A percentile compares a stretch with the other conserved stretches of the same genome.
Evolutionary conservation across 1,140 invertebrate genomes (phyloP).

Genomic region (Cardiocondyla obscurior): DNA sequence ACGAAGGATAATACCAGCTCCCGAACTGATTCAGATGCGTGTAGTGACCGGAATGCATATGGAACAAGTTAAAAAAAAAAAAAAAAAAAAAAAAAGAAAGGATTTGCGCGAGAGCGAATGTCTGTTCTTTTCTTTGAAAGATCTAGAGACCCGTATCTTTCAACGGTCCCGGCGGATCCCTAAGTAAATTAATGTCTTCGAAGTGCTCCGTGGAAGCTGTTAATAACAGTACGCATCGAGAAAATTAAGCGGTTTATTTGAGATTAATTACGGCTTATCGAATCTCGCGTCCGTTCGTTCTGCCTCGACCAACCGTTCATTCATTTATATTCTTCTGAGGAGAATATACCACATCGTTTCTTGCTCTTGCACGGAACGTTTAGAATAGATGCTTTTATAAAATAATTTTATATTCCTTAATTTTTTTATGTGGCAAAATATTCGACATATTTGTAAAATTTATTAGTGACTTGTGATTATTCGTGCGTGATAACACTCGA

Average conservation of each 20-base stretch:
- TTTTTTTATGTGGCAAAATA: background rate
- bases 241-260: slow-evolving; percentile 30
- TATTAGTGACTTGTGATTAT: background rate
- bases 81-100: slow-evolving; percentile 34
- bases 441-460: background rate
- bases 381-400: background rate
- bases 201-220: background rate
- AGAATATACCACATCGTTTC: background rate
- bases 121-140: background rate
- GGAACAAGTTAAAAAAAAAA: slow-evolving; percentile 16
- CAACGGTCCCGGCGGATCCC: background rate
- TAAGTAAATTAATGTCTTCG: slow-evolving; percentile 53
- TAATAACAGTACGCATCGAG: slow-evolving; percentile 38
- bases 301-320: slow-evolving; percentile 21
- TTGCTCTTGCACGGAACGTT: background rate
- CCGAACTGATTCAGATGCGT: slow-evolving; percentile 9
- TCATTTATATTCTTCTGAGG: background rate
- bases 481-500: background rate
- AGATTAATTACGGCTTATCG: slow-evolving; percentile 27
- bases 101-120: background rate
- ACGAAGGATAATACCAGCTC: slow-evolving; percentile 52
- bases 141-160: background rate
- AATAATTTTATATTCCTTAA: background rate
- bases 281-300: background rate
- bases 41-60: slow-evolving; percentile 17